Evolutionary conservation across 2,888 invertebrate species (phyloP), one percentile per base, ranked within the genome.

Genomic region (Toxonevra muliebris): DNA sequence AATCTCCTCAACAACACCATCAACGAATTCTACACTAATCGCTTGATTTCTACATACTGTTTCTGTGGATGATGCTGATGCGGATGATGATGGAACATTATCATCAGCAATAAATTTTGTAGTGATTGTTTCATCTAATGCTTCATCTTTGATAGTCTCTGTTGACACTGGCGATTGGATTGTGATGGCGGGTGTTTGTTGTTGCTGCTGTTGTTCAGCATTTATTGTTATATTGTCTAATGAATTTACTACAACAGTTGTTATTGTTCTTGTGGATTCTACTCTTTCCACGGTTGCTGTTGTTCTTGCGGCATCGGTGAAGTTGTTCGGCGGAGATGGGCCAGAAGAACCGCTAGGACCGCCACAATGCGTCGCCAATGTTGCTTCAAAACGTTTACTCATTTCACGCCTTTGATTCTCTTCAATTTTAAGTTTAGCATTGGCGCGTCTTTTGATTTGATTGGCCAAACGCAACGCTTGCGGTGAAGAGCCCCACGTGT

Each of bases 401-500:
- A 84, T 77, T 73, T 86, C 87, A 53, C 85, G 84, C 20, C 83
- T 79, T 20, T 86, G 82, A 63, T 84, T 82, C 70, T 87, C 86
- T 72, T 86, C 86, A 20, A 80, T 80, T 73, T 88, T 87, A 73
- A 88, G 88, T 60, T 86, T 83, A 53, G 87, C 84, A 73, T 88
- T 87, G 5, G 87, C 87, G 66, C 88, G 87, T 62, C 89, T 88
- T 76, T 88, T 88, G 4, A 88, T 88, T 80, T 90, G 90, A 70
- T 90, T 90, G 66, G 90, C 89, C 30, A 90, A 82, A 59, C 92
- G 87, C 9, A 93, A 85, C 68, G 90, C 90, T 81, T 92, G 92
- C 0, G 93, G 93, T 79, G 92, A 93, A 54, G 90, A 89, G 2
- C 93, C 93, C 93, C 93, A 94, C 0, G 88, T 88, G 79, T 89